Percentiles rank a stretch among this genome's conserved stretches.
Conservation (phyloP, 2,888 invertebrate genomes). For the Phengaris alcon region DNA sequence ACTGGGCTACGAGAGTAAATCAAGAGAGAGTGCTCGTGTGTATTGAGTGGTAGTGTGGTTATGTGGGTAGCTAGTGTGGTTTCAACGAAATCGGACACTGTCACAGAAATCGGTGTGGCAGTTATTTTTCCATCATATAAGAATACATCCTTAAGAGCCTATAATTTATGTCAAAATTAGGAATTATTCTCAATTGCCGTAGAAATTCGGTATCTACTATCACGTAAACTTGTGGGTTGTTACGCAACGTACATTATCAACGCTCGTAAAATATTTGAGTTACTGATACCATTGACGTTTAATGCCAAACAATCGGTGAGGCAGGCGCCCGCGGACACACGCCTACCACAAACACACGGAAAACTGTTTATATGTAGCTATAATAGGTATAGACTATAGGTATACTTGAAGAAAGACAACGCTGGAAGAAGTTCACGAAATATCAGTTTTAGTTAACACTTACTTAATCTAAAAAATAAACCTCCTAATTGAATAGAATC, state of each 20-base stretch:
- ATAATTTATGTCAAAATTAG: not conserved
- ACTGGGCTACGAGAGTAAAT: too few relatives aligned
- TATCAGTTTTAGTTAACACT: not conserved
- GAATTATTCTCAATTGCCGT: not conserved
- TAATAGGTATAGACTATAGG: not conserved
- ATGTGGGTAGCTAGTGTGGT: too few relatives aligned
- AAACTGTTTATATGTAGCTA: not conserved
- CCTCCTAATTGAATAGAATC: too few relatives aligned
- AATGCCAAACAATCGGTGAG: conserved; percentile 73
- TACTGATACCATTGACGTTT: conserved; percentile 73
- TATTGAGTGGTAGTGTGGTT: too few relatives aligned
- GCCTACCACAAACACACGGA: conserved; percentile 49
- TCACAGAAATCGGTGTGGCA: too few relatives aligned
- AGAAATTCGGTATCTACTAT: conserved; percentile 1
- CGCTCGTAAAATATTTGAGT: conserved; percentile 71
- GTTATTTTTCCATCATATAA: not conserved
- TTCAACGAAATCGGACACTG: too few relatives aligned
- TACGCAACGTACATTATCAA: conserved; percentile 74
- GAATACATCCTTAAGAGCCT: not conserved
- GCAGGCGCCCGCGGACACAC: conserved; percentile 67
- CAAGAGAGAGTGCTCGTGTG: too few relatives aligned
- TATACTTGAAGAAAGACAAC: not conserved
- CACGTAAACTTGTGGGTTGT: conserved; percentile 56
- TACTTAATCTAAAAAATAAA: too few relatives aligned
- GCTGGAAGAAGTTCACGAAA: not conserved